phyloP scores from a whole-genome alignment of 2,113 vertebrate genomes.

The Corydoras sp. region DNA sequence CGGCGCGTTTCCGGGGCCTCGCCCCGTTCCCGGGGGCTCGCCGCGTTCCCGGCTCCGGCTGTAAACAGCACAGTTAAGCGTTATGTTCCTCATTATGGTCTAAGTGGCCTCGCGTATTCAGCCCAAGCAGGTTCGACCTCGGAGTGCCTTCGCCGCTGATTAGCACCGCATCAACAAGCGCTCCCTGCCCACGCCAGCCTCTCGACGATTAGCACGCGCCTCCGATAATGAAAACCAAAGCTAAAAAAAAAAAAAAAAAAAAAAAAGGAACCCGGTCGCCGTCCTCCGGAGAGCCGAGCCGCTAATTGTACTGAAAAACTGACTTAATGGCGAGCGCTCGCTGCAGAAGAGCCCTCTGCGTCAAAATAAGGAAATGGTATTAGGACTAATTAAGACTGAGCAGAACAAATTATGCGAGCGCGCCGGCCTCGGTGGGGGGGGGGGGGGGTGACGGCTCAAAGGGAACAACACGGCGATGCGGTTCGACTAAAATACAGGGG shows the following conservation, averaged over 20 bases:
- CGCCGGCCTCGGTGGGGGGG: conserved; percentile 52
- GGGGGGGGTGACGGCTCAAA: conserved; percentile 41
- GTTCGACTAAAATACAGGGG: conserved; percentile 2
- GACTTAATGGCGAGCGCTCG: conserved; percentile 45
- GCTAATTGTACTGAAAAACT: conserved; percentile 46
- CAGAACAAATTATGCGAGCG: conserved; percentile 50
- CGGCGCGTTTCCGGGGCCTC: conserved; percentile 45
- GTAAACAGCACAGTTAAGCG: conserved; percentile 62
- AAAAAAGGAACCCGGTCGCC: conserved; percentile 23
- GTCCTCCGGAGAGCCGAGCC: conserved; percentile 45
- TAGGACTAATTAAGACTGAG: conserved; percentile 60
- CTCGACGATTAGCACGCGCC: conserved; percentile 49
- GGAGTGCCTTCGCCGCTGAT: conserved; percentile 55
- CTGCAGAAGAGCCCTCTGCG: conserved; percentile 38
- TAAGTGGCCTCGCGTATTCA: conserved; percentile 59
- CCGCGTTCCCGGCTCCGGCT: conserved; percentile 52
- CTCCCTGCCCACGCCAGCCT: conserved; percentile 51
- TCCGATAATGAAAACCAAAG: conserved; percentile 49
- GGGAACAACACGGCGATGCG: conserved; percentile 22
- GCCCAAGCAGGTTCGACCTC: conserved; percentile 66
- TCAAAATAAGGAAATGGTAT: conserved; percentile 56
- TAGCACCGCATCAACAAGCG: conserved; percentile 59
- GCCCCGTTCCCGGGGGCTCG: conserved; percentile 45
- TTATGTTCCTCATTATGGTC: conserved; percentile 52
- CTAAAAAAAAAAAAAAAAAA: background rate